A percentile compares a stretch with the other conserved stretches of the same genome.
These are phyloP conservation scores for Hystrix brachyura DNA, from an alignment of 2,113 vertebrate species.

Conservation along the genomic window DNA sequence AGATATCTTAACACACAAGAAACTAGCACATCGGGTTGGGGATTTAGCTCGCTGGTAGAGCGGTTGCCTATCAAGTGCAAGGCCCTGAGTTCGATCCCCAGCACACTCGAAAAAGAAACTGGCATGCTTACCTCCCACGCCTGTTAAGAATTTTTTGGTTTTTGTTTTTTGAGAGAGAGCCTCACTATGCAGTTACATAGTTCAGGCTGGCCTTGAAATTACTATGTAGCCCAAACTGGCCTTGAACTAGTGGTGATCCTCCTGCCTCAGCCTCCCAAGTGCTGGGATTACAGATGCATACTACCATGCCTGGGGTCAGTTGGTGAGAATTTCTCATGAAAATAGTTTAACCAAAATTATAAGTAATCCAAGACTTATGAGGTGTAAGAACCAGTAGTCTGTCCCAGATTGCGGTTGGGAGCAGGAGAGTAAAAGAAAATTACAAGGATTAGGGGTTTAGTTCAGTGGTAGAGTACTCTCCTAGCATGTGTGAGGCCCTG, in stretches of 20 bases:
- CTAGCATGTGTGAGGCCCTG: background rate
- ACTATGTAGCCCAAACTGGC: background rate
- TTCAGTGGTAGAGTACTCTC: background rate
- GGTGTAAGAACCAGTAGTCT: conserved; percentile 44
- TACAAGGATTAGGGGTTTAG: background rate
- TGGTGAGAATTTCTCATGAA: conserved; percentile 64
- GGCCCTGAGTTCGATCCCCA: no score
- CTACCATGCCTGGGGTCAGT: background rate
- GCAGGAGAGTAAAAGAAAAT: conserved; percentile 26
- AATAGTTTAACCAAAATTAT: background rate
- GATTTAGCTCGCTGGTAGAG: no score
- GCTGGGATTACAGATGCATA: background rate
- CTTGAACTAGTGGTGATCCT: background rate
- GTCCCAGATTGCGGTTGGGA: conserved; percentile 4
- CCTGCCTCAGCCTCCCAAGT: background rate
- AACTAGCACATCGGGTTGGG: background rate
- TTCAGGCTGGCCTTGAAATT: background rate
- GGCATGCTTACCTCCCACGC: conserved; percentile 52
- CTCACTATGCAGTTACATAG: background rate
- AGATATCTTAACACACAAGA: conserved; percentile 64
- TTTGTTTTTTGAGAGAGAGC: background rate
- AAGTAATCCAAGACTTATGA: conserved; percentile 54
- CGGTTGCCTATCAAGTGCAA: no score
- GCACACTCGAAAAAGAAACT: background rate
- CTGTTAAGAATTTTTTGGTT: background rate